A percentile compares a stretch with the other conserved stretches of the same genome.
Conservation (phyloP, 1,140 invertebrate species). For the Penaeus vannamei region DNA sequence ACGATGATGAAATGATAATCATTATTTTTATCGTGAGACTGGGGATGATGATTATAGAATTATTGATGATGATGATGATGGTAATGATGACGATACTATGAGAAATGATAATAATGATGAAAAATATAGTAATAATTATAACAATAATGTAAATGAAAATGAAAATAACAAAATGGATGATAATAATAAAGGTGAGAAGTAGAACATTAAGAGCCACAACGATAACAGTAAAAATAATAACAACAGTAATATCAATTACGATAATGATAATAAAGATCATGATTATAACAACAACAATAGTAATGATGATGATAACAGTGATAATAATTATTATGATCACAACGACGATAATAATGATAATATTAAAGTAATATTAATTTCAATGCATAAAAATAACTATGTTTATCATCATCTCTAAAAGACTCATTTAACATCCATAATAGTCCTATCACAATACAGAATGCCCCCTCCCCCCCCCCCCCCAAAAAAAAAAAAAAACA, state of each 20-base stretch:
- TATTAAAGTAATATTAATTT: neutral
- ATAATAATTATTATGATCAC: neutral
- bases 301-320: neutral
- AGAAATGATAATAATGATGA: neutral
- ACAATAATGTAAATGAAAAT: neutral
- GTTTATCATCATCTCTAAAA: neutral
- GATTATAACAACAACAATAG: neutral
- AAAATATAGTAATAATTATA: neutral
- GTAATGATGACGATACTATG: neutral
- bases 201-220: neutral
- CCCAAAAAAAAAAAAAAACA: too few relatives aligned
- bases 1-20: too few relatives aligned
- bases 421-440: neutral
- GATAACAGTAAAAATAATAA: neutral
- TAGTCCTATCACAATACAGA: too few relatives aligned
- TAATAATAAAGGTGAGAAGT: neutral
- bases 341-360: neutral
- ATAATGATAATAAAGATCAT: neutral
- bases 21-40: too few relatives aligned
- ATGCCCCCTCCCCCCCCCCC: neutral
- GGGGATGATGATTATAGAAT: neutral
- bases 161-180: neutral
- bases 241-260: neutral
- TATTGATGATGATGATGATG: neutral
- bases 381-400: neutral